Percentiles rank a stretch among this genome's conserved stretches.
These are phyloP conservation scores for Mellivora capensis DNA, from an alignment of 2,113 vertebrate species.

Conservation along the genomic window DNA sequence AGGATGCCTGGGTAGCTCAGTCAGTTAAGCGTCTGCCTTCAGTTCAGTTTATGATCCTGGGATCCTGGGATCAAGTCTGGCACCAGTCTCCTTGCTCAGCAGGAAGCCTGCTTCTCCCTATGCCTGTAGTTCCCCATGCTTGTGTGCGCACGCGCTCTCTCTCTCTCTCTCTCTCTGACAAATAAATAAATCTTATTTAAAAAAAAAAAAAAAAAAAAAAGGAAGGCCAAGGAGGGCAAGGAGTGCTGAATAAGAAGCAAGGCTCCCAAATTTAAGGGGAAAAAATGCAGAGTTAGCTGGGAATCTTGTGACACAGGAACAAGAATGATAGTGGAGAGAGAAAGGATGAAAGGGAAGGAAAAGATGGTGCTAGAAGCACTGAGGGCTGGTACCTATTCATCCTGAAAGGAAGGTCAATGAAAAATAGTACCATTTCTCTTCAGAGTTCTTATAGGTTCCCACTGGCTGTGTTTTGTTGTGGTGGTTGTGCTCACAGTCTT, in stretches of 20 bases:
- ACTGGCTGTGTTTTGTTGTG: not conserved
- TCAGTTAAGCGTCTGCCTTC: too few species aligned
- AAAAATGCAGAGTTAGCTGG: not conserved
- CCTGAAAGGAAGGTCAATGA: not conserved
- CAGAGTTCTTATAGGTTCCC: not conserved
- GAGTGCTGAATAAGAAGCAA: not conserved
- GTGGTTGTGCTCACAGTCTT: not conserved
- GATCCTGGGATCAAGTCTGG: accelerated
- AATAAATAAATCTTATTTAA: too few species aligned
- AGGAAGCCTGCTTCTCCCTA: too few species aligned
- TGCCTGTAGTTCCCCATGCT: too few species aligned
- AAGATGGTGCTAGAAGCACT: not conserved
- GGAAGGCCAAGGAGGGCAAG: not conserved
- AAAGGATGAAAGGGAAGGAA: not conserved
- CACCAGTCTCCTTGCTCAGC: too few species aligned
- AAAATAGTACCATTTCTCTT: not conserved
- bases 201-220: too few species aligned
- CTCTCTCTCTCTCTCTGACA: too few species aligned
- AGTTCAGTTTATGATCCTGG: too few species aligned
- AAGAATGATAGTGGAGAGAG: not conserved
- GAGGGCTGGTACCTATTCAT: not conserved
- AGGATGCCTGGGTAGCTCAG: too few species aligned
- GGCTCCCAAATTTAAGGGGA: not conserved
- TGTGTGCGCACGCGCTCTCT: too few species aligned
- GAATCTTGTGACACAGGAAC: not conserved